Base-by-base conservation (phyloP, 2,797 vertebrate species). In the Propithecus deckenii region DNA sequence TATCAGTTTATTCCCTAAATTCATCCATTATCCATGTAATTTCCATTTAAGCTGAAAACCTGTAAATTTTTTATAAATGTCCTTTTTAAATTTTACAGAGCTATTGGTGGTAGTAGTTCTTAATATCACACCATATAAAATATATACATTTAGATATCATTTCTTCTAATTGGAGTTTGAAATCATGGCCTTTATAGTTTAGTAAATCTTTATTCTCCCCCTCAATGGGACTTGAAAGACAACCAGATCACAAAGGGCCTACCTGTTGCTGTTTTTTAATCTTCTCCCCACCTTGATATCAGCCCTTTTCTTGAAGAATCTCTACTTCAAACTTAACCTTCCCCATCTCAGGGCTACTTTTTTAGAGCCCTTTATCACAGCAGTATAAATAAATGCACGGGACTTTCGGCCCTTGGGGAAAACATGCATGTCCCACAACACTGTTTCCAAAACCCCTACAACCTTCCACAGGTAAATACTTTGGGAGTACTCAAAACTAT, bases 1-100 rank as follows among this genome's bases (percentile, higher is more conserved):
- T 93, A 86, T 93, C 55, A 79, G 11, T 79, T 91, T 86, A 88
- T 79, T 92, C 38, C 55, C 76, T 81, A 95, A 96, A 96, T 88
- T 91, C 35, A 88, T 43, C 35, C 14, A 93, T 72, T 89, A 88
- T 23, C 74, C 35, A 83, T 28, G 15, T 46, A 72, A 89, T 89
- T 97, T 86, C 79, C 71, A 93, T 61, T n/a, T 89, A 89, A 52
- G 18, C 57, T 57, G 17, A 85, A 65, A 86, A 86, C 78, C 6
- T 14, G 12, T 59, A 92, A 11, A 55, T 91, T 80, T 92, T 87
- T 96, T 57, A 89, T 46, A 92, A 94, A 93, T 89, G 14, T 55
- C 20, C 59, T 86, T 90, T 91, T 43, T 59, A 10, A 94, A 89
- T 84, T 69, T 89, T 89, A 84, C 43, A 92, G 59, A 87, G 55